Evolutionary conservation across 2,888 invertebrate species (phyloP), one percentile per base, ranked within the genome.

Genomic region (Platypus cylindrus): DNA sequence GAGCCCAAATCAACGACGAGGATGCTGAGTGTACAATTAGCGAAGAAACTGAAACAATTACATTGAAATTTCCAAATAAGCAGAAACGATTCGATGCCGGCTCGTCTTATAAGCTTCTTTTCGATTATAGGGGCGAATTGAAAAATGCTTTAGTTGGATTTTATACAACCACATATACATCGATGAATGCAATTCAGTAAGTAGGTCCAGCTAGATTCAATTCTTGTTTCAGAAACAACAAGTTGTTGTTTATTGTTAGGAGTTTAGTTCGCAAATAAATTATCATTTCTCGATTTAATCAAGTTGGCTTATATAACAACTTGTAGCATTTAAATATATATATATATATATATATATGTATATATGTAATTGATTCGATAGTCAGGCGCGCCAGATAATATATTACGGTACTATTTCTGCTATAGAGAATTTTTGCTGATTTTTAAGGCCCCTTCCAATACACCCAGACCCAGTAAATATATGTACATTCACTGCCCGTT

Each of bases 101-200:
- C 75, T 51, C 58, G 60, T 9, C 53, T 82, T 9, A 52, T 59
- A 25, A 66, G n/a, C n/a, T 83, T 27, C 59, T 70, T 22, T 85
- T 77, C 50, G 59, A 61, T 40, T n/a, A n/a, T n/a, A n/a, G n/a
- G n/a, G 83, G 83, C 0, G 66, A 67, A 41, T 64, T 81, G 53
- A 71, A 68, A 16, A 66, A 71, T 41, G 72, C 73, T 44, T 76
- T 82, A 49, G 73, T 78, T 35, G 84, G 84, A 3, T 67, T 84
- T 36, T 85, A 84, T 55, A 70, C 70, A 45, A 82, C 82, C 38
- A 66, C 63, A 4, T 75, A 83, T 43, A 62, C 57, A 31, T 60
- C 66, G 49, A 44, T 51, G 14, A 58, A 58, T 4, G 45, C 50
- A 7, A 60, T 41, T 39, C 66, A 70, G 75, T 67, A 47, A 59